Evolutionary conservation across 2,797 vertebrate species (phyloP), one percentile per base, ranked within the genome.

Genomic region (Myripristis murdjan): DNA sequence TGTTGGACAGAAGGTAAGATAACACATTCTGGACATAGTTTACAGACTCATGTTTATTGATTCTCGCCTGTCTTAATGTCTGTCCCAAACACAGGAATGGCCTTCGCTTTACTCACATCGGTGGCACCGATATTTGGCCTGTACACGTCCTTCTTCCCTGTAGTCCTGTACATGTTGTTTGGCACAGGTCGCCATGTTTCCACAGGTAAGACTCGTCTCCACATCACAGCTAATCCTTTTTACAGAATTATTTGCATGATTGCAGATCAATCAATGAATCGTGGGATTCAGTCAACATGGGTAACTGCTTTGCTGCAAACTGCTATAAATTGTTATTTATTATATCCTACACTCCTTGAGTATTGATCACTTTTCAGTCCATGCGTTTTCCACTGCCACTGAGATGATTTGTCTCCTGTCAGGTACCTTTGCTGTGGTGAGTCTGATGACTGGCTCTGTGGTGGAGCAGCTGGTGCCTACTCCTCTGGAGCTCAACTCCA

Each of bases 351-450:
- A 24, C 62, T 7, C 26, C 4, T 28, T 61, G 9, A 37, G 12
- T 35, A 28, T 10, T 24, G 31, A 37, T 39, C 47, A 10, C 11
- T 22, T 20, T 16, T 3, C 6, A 22, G 46, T 64, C 7, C 4
- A 1, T 1, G 22, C 49, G 22, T 18, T 22, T 22, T 61, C 6
- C 35, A 5, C n/a, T 47, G 59, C 43, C n/a, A 52, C 57, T 86
- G 57, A 76, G n/a, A 11, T 65, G n/a, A 31, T 3, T 20, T 44
- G 15, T 53, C 23, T 4, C 14, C 51, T 20, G n/a, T 23, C 85
- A 98, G 97, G 97, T 88, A 98, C 97, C 31, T 97, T 98, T 90
- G 97, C 97, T 39, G 96, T 97, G 16, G 92, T 98, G 70, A 97
- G 97, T 76, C 93, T 98, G 72, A 98, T 98, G 97, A 97, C 97